These are phyloP conservation scores for Cataglyphis livida DNA, from an alignment of 2,888 invertebrate genomes.

Conservation along the genomic window DNA sequence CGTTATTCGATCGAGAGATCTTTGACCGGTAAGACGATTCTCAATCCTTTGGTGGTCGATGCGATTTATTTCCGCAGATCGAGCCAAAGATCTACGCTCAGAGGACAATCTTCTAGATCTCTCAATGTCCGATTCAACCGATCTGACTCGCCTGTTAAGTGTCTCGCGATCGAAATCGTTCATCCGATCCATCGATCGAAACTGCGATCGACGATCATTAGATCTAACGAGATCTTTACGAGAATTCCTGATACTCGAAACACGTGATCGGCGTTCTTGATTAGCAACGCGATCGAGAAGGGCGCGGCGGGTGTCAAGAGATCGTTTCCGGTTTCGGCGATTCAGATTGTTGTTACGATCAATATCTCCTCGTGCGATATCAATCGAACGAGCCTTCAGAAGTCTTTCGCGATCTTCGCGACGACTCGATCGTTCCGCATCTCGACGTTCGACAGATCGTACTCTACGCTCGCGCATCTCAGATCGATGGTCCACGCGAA, in stretches of 20 bases:
- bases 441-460: constrained; percentile 48
- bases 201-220: constrained; percentile 42
- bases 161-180: constrained; percentile 39
- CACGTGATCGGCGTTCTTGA: constrained; percentile 21
- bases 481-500: constrained; percentile 21
- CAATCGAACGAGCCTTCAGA: neutral
- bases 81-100: constrained; percentile 14
- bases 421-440: constrained; percentile 16
- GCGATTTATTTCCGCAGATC: constrained; percentile 26
- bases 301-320: constrained; percentile 36
- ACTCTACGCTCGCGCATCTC: constrained; percentile 43
- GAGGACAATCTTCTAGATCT: neutral
- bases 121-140: neutral
- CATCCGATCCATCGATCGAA: constrained; percentile 48
- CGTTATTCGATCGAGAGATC: constrained; percentile 20
- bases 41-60: neutral
- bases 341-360: constrained; percentile 35
- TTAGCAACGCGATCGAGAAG: constrained; percentile 1
- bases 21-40: constrained; percentile 14
- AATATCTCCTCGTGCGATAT: neutral
- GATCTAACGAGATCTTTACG: constrained; percentile 3
- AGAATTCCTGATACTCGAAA: constrained; percentile 1
- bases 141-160: neutral
- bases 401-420: neutral
- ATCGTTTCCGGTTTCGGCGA: constrained; percentile 19